phyloP scores from a whole-genome alignment of 2,888 invertebrate genomes.

The Aphidius colemani region DNA sequence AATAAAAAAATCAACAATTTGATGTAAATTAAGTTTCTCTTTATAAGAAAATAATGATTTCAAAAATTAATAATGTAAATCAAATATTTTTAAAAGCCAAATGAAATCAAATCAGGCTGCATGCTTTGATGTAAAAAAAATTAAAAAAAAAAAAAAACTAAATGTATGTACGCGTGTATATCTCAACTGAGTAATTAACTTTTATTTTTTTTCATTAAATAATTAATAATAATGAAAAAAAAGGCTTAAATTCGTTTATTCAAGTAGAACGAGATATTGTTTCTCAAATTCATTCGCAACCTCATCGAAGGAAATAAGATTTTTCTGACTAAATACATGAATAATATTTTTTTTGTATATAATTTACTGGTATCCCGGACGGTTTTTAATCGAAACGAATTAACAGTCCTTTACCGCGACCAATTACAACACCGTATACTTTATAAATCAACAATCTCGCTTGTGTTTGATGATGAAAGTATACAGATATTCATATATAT shows the following conservation, averaged over 20 bases:
- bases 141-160: slow-evolving; percentile 2
- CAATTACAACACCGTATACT: slow-evolving; percentile 10
- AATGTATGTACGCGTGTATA: slow-evolving; percentile 3
- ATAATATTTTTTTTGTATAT: too few relatives aligned
- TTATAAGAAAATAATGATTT: background rate
- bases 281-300: slow-evolving; percentile 12
- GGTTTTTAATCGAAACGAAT: slow-evolving; percentile 39
- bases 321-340: too few relatives aligned
- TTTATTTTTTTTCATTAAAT: background rate
- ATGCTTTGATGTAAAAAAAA: too few relatives aligned
- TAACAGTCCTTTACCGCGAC: slow-evolving; percentile 24
- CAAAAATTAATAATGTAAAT: background rate
- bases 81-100: too few relatives aligned
- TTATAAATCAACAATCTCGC: slow-evolving; percentile 19
- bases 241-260: slow-evolving; percentile 4
- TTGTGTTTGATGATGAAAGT: slow-evolving; percentile 9
- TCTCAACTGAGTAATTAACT: background rate
- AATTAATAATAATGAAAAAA: background rate
- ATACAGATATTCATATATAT: background rate
- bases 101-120: too few relatives aligned
- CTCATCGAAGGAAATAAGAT: too few relatives aligned
- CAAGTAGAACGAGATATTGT: background rate
- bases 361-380: too few relatives aligned
- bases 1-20: too few relatives aligned
- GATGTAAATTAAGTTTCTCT: too few relatives aligned